These are phyloP conservation scores for Helogale parvula DNA, from an alignment of 2,113 vertebrate genomes.

Conservation along the genomic window DNA sequence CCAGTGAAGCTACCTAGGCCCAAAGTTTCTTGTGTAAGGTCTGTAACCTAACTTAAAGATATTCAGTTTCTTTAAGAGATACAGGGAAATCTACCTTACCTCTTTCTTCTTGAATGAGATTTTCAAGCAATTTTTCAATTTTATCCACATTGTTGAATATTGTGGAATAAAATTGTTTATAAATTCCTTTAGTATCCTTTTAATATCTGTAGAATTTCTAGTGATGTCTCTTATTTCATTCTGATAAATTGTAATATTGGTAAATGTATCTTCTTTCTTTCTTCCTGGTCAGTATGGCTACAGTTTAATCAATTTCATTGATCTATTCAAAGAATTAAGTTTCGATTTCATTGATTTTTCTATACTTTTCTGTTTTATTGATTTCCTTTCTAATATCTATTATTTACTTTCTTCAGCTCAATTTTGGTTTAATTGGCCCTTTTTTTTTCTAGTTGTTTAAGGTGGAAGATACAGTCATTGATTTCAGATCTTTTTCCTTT, in stretches of 20 bases:
- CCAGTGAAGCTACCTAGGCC: not conserved
- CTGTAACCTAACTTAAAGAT: not conserved
- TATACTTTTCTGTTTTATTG: not conserved
- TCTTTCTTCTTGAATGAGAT: not conserved
- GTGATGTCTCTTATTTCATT: not conserved
- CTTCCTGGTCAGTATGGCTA: not conserved
- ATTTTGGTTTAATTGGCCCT: not conserved
- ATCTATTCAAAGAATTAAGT: not conserved
- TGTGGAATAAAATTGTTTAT: slow-evolving; percentile 15
- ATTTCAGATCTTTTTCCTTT: not conserved
- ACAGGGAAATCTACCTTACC: not conserved
- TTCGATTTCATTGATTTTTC: slow-evolving; percentile 37
- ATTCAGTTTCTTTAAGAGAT: not conserved
- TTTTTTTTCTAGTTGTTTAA: not conserved
- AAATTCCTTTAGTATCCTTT: not conserved
- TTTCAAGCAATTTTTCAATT: slow-evolving; percentile 12
- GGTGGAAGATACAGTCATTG: not conserved
- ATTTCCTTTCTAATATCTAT: slow-evolving; percentile 18
- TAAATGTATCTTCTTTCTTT: slow-evolving; percentile 12
- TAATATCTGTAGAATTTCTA: not conserved
- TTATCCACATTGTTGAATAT: not conserved
- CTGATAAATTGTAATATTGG: not conserved
- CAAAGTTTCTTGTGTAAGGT: not conserved
- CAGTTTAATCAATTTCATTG: not conserved
- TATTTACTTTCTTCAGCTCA: slow-evolving; percentile 7